phyloP scores from a whole-genome alignment of 92 coral and sea anemone species.

The Palythoa caribaeorum region DNA sequence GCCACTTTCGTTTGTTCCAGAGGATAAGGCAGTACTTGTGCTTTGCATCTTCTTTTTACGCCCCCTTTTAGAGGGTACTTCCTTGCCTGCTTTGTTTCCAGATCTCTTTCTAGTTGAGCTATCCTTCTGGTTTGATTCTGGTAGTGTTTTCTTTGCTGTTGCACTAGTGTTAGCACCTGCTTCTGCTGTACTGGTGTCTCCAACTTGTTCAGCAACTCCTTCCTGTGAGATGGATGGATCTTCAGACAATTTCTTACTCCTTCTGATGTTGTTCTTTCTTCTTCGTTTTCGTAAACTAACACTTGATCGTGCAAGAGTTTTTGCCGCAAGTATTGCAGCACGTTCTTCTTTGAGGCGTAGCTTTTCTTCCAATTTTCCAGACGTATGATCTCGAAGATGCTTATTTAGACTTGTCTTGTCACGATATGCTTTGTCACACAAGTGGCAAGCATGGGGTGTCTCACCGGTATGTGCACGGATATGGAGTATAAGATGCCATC shows the following conservation, averaged over 20 bases:
- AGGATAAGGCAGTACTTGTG: not conserved
- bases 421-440: slow-evolving; percentile 48
- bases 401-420: slow-evolving; percentile 41
- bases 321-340: slow-evolving; percentile 35
- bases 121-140: not conserved
- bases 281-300: not conserved
- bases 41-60: not conserved
- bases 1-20: not conserved
- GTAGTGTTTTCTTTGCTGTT: not conserved
- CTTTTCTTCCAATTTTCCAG: slow-evolving; percentile 42
- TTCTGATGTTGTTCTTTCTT: not conserved
- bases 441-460: slow-evolving; percentile 32
- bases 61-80: not conserved
- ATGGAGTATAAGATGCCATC: slow-evolving; percentile 43
- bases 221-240: not conserved
- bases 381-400: slow-evolving; percentile 40
- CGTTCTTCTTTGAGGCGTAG: slow-evolving; percentile 40
- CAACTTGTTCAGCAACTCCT: not conserved
- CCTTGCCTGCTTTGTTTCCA: not conserved
- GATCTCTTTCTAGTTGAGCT: not conserved
- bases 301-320: slow-evolving; percentile 41
- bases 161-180: not conserved
- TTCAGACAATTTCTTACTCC: not conserved
- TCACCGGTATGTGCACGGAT: slow-evolving; percentile 41
- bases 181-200: not conserved